These are phyloP conservation scores for Gadopsis marmoratus DNA, from an alignment of 2,797 vertebrate genomes.

Conservation along the genomic window DNA sequence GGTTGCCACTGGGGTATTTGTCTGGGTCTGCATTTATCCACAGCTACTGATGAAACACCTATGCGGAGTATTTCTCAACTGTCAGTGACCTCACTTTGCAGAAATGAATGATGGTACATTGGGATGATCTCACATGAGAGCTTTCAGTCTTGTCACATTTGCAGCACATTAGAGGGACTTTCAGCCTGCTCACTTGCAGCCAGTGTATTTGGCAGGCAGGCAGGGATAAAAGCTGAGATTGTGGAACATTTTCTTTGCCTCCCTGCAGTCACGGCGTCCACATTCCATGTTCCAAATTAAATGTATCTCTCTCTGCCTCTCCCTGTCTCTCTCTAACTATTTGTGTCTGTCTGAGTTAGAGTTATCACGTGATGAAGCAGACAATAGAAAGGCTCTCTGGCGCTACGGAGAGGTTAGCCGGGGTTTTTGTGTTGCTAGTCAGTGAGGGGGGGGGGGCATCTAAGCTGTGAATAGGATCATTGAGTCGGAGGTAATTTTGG, in stretches of 20 bases:
- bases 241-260: constrained; percentile 62
- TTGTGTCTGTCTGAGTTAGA: constrained; percentile 77
- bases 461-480: constrained; percentile 91
- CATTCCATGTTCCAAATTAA: constrained; percentile 70
- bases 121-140: constrained; percentile 69
- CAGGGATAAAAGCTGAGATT: constrained; percentile 54
- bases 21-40: constrained; percentile 58
- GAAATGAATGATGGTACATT: constrained; percentile 63
- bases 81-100: constrained; percentile 74
- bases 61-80: constrained; percentile 72
- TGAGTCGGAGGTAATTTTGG: constrained; percentile 94
- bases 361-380: constrained; percentile 78
- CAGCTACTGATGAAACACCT: constrained; percentile 72
- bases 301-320: constrained; percentile 60
- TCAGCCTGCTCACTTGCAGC: constrained; percentile 46
- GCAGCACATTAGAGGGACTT: constrained; percentile 62
- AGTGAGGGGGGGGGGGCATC: constrained; percentile 70
- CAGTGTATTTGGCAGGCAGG: constrained; percentile 59
- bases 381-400: constrained; percentile 86
- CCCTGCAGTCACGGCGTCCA: constrained; percentile 44
- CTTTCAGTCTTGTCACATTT: constrained; percentile 70
- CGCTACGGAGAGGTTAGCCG: constrained; percentile 82
- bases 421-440: constrained; percentile 88
- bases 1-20: constrained; percentile 61
- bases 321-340: constrained; percentile 64